Evolutionary conservation across 2,113 vertebrate genomes (phyloP).

Genomic region (Bubo bubo): DNA sequence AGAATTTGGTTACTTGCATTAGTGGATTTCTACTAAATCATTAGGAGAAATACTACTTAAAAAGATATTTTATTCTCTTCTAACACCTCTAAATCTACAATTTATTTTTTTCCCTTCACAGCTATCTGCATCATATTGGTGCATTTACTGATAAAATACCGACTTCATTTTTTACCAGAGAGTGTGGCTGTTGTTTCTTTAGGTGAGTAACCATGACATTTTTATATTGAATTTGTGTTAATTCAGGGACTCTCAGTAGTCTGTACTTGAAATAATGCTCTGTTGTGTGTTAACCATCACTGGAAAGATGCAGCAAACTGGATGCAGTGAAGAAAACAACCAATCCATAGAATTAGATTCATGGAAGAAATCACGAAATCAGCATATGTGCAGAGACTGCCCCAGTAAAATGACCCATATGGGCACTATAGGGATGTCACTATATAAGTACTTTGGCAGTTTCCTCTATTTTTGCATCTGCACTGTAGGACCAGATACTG

Average conservation of each 20-base stretch:
- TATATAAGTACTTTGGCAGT: background rate
- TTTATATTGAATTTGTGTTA: background rate
- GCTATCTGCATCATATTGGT: slow-evolving; percentile 99
- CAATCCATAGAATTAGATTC: background rate
- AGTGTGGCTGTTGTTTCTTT: slow-evolving; percentile 97
- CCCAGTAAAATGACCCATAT: background rate
- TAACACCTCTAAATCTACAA: background rate
- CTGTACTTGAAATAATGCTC: background rate
- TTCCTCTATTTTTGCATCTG: background rate
- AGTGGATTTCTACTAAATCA: background rate
- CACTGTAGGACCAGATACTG: background rate
- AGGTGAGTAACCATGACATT: slow-evolving; percentile 79
- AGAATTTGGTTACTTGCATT: background rate
- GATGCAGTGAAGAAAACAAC: background rate
- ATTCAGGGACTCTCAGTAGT: background rate
- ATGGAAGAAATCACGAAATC: background rate
- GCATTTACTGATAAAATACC: slow-evolving; percentile 95
- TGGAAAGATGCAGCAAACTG: background rate
- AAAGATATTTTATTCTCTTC: background rate
- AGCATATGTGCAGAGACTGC: background rate
- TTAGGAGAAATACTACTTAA: background rate
- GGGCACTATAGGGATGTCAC: background rate
- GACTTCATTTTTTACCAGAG: slow-evolving; percentile 95
- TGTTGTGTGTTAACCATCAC: background rate
- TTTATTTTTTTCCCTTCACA: slow-evolving; percentile 45